Conservation (phyloP, 2,113 vertebrate species). For the Pseudopipra pipra region DNA sequence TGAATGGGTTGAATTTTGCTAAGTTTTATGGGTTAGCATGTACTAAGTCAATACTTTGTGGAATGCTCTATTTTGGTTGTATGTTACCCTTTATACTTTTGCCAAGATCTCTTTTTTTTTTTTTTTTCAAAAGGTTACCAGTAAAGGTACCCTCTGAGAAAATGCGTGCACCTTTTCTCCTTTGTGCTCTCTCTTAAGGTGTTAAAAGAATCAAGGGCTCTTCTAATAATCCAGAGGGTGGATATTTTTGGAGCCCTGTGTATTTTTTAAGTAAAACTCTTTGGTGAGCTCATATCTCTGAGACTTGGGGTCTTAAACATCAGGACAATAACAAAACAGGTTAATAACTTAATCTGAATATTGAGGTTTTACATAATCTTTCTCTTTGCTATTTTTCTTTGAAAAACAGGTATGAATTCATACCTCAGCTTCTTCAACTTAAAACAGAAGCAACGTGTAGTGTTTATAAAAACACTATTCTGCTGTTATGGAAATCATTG, state of each 20-base stretch:
- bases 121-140: neutral
- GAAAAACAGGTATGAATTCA: neutral
- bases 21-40: neutral
- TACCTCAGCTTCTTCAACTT: neutral
- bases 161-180: neutral
- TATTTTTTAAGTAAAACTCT: neutral
- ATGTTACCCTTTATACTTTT: neutral
- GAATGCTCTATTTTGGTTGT: neutral
- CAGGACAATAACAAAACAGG: neutral
- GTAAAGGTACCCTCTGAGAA: neutral
- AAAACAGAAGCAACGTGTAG: neutral
- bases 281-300: neutral
- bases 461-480: neutral
- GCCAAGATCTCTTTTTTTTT: no score
- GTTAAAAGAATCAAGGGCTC: neutral
- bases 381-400: neutral
- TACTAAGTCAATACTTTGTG: neutral
- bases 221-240: neutral
- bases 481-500: neutral
- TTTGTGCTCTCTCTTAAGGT: neutral
- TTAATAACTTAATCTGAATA: neutral
- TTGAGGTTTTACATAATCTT: neutral
- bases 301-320: neutral
- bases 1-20: neutral
- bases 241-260: neutral